Percentiles rank a stretch among this genome's conserved stretches.
Conservation (phyloP, 2,888 invertebrate species). For the Polia nebulosa region DNA sequence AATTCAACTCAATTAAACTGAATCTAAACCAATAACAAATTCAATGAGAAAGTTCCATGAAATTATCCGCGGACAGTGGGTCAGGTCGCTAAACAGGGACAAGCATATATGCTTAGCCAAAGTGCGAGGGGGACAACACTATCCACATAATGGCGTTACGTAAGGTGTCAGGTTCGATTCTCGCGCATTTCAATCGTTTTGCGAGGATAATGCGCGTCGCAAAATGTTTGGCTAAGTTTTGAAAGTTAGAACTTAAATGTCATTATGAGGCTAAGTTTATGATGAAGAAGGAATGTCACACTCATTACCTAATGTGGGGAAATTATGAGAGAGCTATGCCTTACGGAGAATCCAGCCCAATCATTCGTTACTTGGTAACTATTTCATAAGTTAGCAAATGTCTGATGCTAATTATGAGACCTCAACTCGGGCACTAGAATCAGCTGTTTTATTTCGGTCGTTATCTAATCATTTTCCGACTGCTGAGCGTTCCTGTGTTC, state of each 20-base stretch:
- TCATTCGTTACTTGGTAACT: slow-evolving; percentile 12
- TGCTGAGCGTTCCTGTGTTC: no score
- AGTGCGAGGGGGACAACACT: slow-evolving; percentile 51
- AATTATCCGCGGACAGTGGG: slow-evolving; percentile 56
- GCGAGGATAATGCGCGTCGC: slow-evolving; percentile 56
- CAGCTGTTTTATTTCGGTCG: not conserved
- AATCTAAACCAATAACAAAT: slow-evolving; percentile 49
- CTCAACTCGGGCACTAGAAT: not conserved
- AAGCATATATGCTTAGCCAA: slow-evolving; percentile 28
- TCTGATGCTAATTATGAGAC: no score
- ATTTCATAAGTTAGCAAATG: not conserved
- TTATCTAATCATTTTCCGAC: no score
- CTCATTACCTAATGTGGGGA: slow-evolving; percentile 29
- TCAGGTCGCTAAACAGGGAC: slow-evolving; percentile 60
- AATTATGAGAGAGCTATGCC: not conserved
- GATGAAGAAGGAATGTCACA: slow-evolving; percentile 15
- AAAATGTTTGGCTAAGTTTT: slow-evolving; percentile 52
- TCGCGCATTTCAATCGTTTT: slow-evolving; percentile 63
- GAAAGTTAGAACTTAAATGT: slow-evolving; percentile 49
- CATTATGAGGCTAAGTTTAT: slow-evolving; percentile 29
- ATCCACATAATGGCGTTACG: slow-evolving; percentile 60
- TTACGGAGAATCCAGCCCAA: slow-evolving; percentile 1
- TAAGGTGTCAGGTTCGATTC: slow-evolving; percentile 65
- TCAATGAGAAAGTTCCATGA: slow-evolving; percentile 64
- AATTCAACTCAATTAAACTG: slow-evolving; percentile 52